phyloP scores from a whole-genome alignment of 2,113 vertebrate genomes.

The Asarcornis scutulata region DNA sequence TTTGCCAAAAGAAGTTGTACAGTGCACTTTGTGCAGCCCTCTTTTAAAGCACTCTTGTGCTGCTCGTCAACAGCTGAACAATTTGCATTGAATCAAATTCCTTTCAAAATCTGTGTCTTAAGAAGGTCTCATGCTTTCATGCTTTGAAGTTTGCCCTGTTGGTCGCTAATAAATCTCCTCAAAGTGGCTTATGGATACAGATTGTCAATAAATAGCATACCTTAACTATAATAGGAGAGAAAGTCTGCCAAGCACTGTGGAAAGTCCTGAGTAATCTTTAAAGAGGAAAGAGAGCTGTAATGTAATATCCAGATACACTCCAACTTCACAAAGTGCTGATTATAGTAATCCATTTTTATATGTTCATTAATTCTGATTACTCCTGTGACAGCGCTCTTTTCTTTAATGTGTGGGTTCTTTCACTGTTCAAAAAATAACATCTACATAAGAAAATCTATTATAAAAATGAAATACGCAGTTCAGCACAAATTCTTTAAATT shows the following conservation, averaged over 20 bases:
- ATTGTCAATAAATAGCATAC: neutral
- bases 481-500: neutral
- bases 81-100: slow-evolving; percentile 3
- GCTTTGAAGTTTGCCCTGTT: slow-evolving; percentile 40
- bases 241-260: neutral
- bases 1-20: neutral
- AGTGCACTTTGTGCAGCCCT: neutral
- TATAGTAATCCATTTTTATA: neutral
- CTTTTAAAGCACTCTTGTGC: neutral
- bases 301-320: neutral
- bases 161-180: slow-evolving; percentile 6
- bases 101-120: slow-evolving; percentile 34
- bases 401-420: neutral
- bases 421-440: neutral
- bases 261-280: neutral
- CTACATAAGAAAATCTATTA: neutral
- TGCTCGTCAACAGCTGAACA: slow-evolving; percentile 7
- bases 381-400: neutral
- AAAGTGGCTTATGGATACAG: slow-evolving; percentile 4
- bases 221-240: neutral
- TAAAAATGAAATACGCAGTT: neutral
- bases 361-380: neutral
- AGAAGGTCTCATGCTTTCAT: neutral
- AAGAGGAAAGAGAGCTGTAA: neutral
- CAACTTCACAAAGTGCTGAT: neutral